Evolutionary conservation across 2,797 vertebrate species (phyloP).

Genomic region (Phataginus tetradactyla): DNA sequence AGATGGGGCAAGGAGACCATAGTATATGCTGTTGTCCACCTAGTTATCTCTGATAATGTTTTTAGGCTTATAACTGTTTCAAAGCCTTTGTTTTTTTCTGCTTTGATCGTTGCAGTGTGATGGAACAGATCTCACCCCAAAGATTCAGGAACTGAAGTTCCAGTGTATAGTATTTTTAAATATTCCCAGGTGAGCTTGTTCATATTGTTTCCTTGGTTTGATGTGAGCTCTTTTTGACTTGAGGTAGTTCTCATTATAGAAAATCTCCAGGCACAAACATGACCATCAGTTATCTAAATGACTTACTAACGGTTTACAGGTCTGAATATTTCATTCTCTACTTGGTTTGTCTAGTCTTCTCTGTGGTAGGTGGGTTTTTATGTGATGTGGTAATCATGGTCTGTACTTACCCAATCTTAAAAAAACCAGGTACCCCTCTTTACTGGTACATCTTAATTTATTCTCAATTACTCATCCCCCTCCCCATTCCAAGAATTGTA

Average conservation of each 20-base stretch:
- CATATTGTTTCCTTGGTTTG: not conserved
- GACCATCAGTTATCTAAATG: not conserved
- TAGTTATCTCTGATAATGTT: not conserved
- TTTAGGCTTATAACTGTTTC: slow-evolving; percentile 51
- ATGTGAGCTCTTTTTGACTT: not conserved
- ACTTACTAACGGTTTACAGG: not conserved
- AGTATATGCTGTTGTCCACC: not conserved
- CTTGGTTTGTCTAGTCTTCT: not conserved
- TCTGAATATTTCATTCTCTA: not conserved
- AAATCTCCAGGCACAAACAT: not conserved
- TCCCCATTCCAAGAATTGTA: not conserved
- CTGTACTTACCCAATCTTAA: not conserved
- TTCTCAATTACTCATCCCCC: not conserved
- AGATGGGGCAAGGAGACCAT: not conserved
- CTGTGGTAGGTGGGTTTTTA: not conserved
- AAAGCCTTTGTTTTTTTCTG: slow-evolving; percentile 81
- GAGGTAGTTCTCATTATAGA: not conserved
- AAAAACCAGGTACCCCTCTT: not conserved
- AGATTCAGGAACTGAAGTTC: slow-evolving; percentile 99
- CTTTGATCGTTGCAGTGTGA: slow-evolving; percentile 92
- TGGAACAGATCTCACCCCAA: slow-evolving; percentile 97
- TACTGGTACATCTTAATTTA: not conserved
- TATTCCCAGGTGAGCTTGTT: slow-evolving; percentile 94
- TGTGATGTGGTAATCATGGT: not conserved
- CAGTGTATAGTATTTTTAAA: slow-evolving; percentile 99